A percentile compares a stretch with the other conserved stretches of the same genome.
These are phyloP conservation scores for Diabrotica balteata DNA, from an alignment of 2,888 invertebrate genomes.

Conservation along the genomic window DNA sequence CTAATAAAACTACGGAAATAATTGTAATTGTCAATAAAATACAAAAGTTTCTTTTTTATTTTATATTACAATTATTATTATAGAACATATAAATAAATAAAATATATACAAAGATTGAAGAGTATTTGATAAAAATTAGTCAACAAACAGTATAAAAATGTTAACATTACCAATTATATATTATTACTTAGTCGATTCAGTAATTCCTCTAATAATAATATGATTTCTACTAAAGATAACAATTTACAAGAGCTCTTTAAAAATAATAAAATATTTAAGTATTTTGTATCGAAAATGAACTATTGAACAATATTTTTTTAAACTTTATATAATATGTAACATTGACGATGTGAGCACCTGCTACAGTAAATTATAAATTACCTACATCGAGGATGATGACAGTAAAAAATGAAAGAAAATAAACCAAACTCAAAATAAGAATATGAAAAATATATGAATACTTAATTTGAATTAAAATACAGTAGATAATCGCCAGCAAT, in stretches of 20 bases:
- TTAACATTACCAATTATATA: conserved; percentile 10
- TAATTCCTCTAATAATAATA: background rate
- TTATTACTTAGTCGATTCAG: conserved; percentile 10
- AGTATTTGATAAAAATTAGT: conserved; percentile 40
- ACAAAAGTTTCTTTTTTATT: background rate
- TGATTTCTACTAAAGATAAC: background rate
- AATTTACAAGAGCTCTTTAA: background rate
- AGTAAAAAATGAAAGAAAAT: too few species aligned
- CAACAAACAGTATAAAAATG: conserved; percentile 37
- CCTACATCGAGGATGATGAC: too few species aligned
- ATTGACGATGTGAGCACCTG: too few species aligned
- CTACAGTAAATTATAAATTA: too few species aligned
- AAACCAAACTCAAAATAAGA: too few species aligned
- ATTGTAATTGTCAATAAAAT: too few species aligned
- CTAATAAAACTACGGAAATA: too few species aligned
- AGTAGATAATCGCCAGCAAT: too few species aligned
- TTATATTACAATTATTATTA: conserved; percentile 11
- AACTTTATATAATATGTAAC: too few species aligned
- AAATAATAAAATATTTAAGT: background rate
- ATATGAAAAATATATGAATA: too few species aligned
- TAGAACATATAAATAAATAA: conserved; percentile 36
- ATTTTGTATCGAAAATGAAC: background rate
- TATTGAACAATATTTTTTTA: background rate
- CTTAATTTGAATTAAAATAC: too few species aligned
- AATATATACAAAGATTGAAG: conserved; percentile 37